These are phyloP conservation scores for Eurytemora carolleeae DNA, from an alignment of 1,140 invertebrate genomes.

Conservation along the genomic window DNA sequence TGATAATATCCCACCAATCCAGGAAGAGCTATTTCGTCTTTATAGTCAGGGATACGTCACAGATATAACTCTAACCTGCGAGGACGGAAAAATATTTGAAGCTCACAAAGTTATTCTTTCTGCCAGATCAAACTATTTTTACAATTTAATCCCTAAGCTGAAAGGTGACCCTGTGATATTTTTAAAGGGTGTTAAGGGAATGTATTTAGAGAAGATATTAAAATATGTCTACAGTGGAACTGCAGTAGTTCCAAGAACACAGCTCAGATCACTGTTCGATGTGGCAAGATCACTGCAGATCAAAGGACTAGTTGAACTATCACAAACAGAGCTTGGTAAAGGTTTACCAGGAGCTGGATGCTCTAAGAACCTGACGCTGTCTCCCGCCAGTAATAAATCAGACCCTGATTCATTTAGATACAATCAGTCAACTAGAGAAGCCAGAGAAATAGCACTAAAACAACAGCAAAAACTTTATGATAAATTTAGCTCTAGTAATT, in stretches of 20 bases:
- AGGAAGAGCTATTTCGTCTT: constrained; percentile 6
- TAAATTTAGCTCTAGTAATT: not conserved
- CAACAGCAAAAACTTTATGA: not conserved
- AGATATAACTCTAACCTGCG: constrained; percentile 12
- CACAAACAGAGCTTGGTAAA: not conserved
- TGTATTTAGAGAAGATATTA: constrained; percentile 10
- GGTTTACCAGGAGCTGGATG: not conserved
- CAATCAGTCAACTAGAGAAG: not conserved
- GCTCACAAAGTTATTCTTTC: constrained; percentile 10
- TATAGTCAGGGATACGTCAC: constrained; percentile 13
- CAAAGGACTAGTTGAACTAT: constrained; percentile 9
- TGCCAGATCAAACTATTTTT: constrained; percentile 7
- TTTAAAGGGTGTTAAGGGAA: constrained; percentile 11
- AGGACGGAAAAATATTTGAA: constrained; percentile 15
- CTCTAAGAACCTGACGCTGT: not conserved
- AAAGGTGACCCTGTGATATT: constrained; percentile 13
- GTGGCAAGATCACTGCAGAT: constrained; percentile 12
- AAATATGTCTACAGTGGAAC: constrained; percentile 11
- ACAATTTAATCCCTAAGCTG: constrained; percentile 7
- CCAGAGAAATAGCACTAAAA: not conserved
- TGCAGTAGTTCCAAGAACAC: not conserved
- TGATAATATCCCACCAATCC: constrained; percentile 7
- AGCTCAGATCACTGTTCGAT: constrained; percentile 7
- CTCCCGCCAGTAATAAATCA: not conserved
- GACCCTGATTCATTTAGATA: not conserved